These are phyloP conservation scores for Leucoraja erinaceus DNA, from an alignment of 2,113 vertebrate species.

Conservation along the genomic window DNA sequence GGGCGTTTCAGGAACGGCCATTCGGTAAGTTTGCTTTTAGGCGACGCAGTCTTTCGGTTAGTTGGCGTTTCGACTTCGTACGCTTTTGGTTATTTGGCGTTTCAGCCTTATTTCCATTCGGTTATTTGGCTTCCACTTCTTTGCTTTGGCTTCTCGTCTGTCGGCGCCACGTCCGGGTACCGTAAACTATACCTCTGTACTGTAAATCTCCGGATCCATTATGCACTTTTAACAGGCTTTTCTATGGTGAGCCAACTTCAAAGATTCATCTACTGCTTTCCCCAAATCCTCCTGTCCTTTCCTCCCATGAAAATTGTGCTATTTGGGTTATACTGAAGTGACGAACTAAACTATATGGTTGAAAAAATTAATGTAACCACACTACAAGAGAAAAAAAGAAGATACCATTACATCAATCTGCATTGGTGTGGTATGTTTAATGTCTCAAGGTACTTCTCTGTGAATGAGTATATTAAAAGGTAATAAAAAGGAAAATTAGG, in stretches of 20 bases:
- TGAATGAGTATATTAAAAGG: not conserved
- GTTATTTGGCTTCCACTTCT: too few relatives aligned
- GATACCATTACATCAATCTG: not conserved
- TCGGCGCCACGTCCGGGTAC: too few relatives aligned
- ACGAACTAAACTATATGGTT: not conserved
- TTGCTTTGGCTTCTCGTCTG: too few relatives aligned
- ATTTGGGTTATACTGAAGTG: not conserved
- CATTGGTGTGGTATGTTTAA: not conserved
- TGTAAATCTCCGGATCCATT: not conserved
- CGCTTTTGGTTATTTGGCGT: too few relatives aligned
- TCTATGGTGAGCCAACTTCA: not conserved
- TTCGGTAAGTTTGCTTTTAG: too few relatives aligned
- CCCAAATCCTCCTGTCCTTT: not conserved
- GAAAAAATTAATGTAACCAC: not conserved
- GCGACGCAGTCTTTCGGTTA: too few relatives aligned
- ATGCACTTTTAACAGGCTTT: not conserved
- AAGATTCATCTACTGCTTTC: not conserved
- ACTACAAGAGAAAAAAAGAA: not conserved
- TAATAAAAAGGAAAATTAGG: not conserved
- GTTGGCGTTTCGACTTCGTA: too few relatives aligned
- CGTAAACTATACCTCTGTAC: too few relatives aligned
- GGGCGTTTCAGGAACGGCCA: too few relatives aligned
- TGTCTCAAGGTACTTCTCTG: not conserved
- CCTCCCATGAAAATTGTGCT: not conserved
- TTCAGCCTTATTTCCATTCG: too few relatives aligned